phyloP scores from a whole-genome alignment of 37 sponge, comb jelly and placozoan genomes.

The Cladorhizidae sp. region DNA sequence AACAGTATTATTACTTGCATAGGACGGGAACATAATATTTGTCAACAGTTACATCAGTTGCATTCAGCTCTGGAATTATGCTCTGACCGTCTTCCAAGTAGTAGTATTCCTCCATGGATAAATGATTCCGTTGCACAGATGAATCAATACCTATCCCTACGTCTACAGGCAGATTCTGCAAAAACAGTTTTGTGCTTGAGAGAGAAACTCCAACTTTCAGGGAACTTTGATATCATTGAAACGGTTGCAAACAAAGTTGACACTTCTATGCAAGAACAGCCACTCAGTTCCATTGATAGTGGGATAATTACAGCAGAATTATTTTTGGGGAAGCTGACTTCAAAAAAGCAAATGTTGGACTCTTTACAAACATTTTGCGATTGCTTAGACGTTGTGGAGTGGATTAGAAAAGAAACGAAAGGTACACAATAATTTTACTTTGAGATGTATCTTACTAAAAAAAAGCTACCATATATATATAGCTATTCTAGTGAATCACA shows the following conservation, averaged over 20 bases:
- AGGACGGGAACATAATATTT: not conserved
- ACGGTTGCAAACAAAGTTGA: slow-evolving; percentile 14
- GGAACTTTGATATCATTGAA: slow-evolving; percentile 47
- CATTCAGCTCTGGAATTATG: slow-evolving; percentile 3
- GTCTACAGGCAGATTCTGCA: slow-evolving; percentile 23
- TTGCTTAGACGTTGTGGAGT: slow-evolving; percentile 38
- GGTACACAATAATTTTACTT: slow-evolving; percentile 4
- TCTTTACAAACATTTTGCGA: slow-evolving; percentile 32
- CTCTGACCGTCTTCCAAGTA: not conserved
- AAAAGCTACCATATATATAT: too few species aligned
- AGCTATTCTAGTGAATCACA: too few species aligned
- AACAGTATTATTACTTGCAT: not conserved
- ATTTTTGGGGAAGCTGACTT: slow-evolving; percentile 31
- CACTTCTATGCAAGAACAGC: slow-evolving; percentile 48
- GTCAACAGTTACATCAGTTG: not conserved
- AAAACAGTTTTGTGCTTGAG: slow-evolving; percentile 19
- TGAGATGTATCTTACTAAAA: too few species aligned
- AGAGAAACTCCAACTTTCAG: slow-evolving; percentile 20
- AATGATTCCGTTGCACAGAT: not conserved
- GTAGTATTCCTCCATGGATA: not conserved
- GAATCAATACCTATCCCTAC: slow-evolving; percentile 10
- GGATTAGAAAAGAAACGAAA: slow-evolving; percentile 53
- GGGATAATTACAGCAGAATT: slow-evolving; percentile 9
- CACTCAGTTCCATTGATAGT: slow-evolving; percentile 15
- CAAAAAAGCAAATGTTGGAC: slow-evolving; percentile 9